phyloP scores from a whole-genome alignment of 2,797 vertebrate genomes.

The Clamator glandarius region DNA sequence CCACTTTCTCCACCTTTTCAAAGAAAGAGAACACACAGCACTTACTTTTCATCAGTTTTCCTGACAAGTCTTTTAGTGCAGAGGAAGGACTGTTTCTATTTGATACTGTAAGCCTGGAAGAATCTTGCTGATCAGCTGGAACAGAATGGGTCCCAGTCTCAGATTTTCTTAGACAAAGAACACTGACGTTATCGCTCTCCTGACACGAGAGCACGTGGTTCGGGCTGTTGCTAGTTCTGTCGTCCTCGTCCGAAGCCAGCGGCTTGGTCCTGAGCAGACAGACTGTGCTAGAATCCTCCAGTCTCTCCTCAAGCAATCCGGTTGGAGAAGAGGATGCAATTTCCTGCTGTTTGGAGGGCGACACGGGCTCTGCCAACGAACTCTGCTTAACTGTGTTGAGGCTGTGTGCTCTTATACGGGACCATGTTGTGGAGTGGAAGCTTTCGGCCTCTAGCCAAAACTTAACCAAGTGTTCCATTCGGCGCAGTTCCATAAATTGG shows the following conservation, averaged over 20 bases:
- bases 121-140: conserved; percentile 75
- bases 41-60: conserved; percentile 98
- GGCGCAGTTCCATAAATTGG: conserved; percentile 90
- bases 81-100: conserved; percentile 82
- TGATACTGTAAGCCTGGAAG: conserved; percentile 84
- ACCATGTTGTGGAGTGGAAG: conserved; percentile 96
- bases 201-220: conserved; percentile 69
- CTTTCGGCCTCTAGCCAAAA: conserved; percentile 97
- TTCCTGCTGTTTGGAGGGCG: conserved; percentile 77
- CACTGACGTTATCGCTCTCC: conserved; percentile 43
- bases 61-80: conserved; percentile 87
- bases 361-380: conserved; percentile 90
- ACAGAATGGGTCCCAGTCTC: conserved; percentile 53
- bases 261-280: conserved; percentile 34
- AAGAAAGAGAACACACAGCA: background rate
- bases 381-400: conserved; percentile 98
- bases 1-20: background rate
- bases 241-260: conserved; percentile 40
- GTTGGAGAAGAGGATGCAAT: conserved; percentile 50
- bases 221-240: conserved; percentile 67
- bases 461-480: conserved; percentile 92
- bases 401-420: conserved; percentile 92
- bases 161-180: conserved; percentile 39
- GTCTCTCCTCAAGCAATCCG: conserved; percentile 56
- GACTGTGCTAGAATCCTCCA: conserved; percentile 59